A percentile compares a stretch with the other conserved stretches of the same genome.
Evolutionary conservation across 2,113 vertebrate species (phyloP).

Genomic region (Paramisgurnus dabryanus): DNA sequence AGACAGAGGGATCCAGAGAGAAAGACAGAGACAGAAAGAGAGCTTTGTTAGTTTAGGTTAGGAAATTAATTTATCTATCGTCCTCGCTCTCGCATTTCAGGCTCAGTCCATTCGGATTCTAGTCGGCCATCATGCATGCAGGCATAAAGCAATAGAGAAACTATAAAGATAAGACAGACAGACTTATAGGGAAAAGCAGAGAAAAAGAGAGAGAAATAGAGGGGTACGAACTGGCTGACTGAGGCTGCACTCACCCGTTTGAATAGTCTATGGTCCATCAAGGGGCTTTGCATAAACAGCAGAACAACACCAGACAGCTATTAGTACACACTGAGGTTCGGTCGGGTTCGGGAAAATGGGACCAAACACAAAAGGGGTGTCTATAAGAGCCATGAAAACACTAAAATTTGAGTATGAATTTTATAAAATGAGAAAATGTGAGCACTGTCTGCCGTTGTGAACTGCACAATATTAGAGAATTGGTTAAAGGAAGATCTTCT

Average conservation of each 20-base stretch:
- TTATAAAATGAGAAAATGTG: not conserved
- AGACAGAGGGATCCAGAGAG: constrained; percentile 32
- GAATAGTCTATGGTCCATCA: constrained; percentile 99
- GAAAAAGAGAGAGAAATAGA: constrained; percentile 27
- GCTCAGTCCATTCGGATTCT: constrained; percentile 51
- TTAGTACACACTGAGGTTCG: constrained; percentile 80
- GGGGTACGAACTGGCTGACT: constrained; percentile 74
- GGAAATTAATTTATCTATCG: constrained; percentile 46
- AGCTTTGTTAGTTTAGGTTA: constrained; percentile 39
- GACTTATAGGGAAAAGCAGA: constrained; percentile 21
- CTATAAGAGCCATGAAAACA: constrained; percentile 34
- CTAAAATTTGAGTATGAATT: not conserved
- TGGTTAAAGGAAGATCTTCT: not conserved
- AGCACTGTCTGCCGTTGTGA: not conserved
- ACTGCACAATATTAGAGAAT: not conserved
- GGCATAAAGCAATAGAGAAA: constrained; percentile 81
- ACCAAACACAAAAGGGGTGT: constrained; percentile 57
- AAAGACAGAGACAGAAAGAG: constrained; percentile 51
- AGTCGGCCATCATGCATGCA: constrained; percentile 91
- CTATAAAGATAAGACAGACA: constrained; percentile 47
- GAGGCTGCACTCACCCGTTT: constrained; percentile 96
- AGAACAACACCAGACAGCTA: constrained; percentile 97
- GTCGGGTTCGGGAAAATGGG: constrained; percentile 46
- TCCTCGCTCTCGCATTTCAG: constrained; percentile 65
- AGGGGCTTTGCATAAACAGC: constrained; percentile 94